Base-by-base conservation (phyloP, 2,113 vertebrate species). In the Rhabdornis inornatus region DNA sequence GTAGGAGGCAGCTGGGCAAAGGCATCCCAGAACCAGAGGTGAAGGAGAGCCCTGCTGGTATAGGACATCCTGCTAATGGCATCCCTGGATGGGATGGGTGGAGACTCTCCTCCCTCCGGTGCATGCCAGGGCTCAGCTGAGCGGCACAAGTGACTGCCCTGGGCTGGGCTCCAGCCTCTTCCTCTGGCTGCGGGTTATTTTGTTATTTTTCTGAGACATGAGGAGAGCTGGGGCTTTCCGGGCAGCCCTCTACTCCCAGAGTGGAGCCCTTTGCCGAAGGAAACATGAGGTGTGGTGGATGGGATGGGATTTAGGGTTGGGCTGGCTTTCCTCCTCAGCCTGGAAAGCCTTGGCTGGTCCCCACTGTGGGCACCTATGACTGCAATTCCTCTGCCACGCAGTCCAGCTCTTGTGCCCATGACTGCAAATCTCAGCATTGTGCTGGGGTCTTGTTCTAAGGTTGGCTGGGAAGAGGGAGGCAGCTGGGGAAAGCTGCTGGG, bases 211-310 rank as follows among this genome's bases (percentile, higher is more conserved):
- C 49, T 49, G 72, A 80, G 68, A 15, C 0, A 0, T 5, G 6
- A 72, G 17, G 39, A 65, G 56, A 79, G 16, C 39, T 3, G 2
- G 28, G n/a, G 16, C 80, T 78, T 72, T 63, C 22, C 0, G 0
- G 14, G 30, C n/a, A 59, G 39, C 30, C 35, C 30, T 53, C 27
- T 15, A 10, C 6, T 9, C 37, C 21, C 5, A 3, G n/a, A 76
- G n/a, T 25, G 18, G n/a, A 66, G 10, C 20, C 16, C 10, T 56
- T 66, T 45, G 85, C 92, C 85, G 88, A 80, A 61, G 39, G 42
- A 80, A 90, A 69, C 31, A 5, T 2, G 52, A 49, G 56, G 47
- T 3, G 15, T 14, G 37, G 79, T n/a, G 52, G 42, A 44, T 66
- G 59, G 52, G 89, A 39, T 66, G 80, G 64, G 30, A 11, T 60